Base-by-base conservation (phyloP, 2,113 vertebrate genomes). In the Brienomyrus longianalis region DNA sequence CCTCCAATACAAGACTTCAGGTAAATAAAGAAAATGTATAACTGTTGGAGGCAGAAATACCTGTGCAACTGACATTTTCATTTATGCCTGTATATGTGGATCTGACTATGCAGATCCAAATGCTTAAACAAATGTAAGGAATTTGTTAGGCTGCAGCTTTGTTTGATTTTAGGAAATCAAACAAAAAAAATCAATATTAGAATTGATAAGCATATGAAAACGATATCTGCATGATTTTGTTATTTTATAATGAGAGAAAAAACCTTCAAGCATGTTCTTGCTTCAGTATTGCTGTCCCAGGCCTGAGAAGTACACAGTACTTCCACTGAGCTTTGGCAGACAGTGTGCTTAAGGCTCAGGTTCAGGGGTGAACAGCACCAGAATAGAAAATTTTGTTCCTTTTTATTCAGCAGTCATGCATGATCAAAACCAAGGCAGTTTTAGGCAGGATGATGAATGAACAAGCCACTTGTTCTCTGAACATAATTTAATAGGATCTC, bases 1-100 rank as follows among this genome's bases (percentile, higher is more conserved):
- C 97, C 93, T 98, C 97, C 52, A 98, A 97, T 92, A 98, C 97
- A 0, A 96, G 96, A 93, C 94, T 98, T 89, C 97, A 98, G 97
- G 97, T 98, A 96, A 88, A 93, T 39, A 39, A 90, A 77, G 15
- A 86, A 47, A 80, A 80, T 39, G 5, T 43, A 3, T 80, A 15
- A 19, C 47, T 51, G 48, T 47, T 27, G 35, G 43, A 27, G 66
- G 47, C 15, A 35, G n/a, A 52, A 84, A 45, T 59, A 15, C 39
- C 17, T 45, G 48, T 89, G 31, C 23, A 35, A 31, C 47, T 52
- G 27, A 11, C 85, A 39, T 86, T 86, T 70, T 86, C 13, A 54
- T 52, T 86, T 7, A 31, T 86, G n/a, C 21, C 21, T 86, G 6
- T 35, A 35, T 86, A 19, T 31, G 45, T 51, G 83, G 48, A 85